phyloP scores from a whole-genome alignment of 2,888 invertebrate species.

The Pasiphila rectangulata region DNA sequence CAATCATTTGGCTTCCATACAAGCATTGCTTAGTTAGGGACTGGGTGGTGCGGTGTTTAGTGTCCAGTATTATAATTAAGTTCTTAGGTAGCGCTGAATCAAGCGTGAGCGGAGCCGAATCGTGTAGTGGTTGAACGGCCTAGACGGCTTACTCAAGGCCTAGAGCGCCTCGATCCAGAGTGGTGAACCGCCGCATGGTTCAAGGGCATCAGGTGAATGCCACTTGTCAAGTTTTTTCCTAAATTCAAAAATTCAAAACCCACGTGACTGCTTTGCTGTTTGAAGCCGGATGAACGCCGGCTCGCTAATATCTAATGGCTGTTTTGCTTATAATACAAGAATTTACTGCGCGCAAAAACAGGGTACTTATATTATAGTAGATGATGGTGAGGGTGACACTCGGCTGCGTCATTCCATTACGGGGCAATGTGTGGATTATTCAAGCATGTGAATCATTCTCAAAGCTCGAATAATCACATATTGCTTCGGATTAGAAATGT shows the following conservation, averaged over 20 bases:
- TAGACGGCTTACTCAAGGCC: constrained; percentile 69
- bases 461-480: no score
- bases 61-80: background rate
- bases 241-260: constrained; percentile 49
- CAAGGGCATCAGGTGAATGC: constrained; percentile 78
- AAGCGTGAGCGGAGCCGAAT: background rate
- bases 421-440: no score
- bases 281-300: constrained; percentile 64
- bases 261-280: constrained; percentile 62
- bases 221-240: constrained; percentile 68
- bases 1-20: no score
- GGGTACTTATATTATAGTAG: no score
- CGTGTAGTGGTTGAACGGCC: constrained; percentile 63
- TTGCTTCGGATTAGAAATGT: no score
- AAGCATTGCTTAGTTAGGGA: no score
- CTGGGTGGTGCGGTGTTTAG: no score
- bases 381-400: no score
- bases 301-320: constrained; percentile 51
- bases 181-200: constrained; percentile 68
- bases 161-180: constrained; percentile 64
- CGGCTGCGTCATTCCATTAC: no score
- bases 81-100: background rate
- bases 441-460: no score
- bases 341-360: background rate
- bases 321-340: background rate